Evolutionary conservation across 35 echinoderm and acorn worm species (phyloP).

Genomic region (Nesometra sesokonis): DNA sequence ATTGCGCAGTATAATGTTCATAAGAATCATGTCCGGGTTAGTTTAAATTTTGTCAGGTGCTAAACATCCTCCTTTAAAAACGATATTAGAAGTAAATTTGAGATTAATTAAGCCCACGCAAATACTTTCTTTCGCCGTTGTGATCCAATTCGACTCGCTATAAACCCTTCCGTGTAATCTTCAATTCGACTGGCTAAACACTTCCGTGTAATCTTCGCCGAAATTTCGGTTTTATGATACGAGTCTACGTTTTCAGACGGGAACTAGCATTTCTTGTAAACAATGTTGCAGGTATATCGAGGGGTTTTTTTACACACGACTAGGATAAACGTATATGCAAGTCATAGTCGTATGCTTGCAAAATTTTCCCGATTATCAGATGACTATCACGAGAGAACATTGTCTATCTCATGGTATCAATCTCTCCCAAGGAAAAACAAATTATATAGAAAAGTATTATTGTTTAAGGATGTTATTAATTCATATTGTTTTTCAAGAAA

Average conservation of each 20-base stretch:
- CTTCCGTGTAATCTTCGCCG: not conserved
- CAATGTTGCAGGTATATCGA: not conserved
- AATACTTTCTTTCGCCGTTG: not conserved
- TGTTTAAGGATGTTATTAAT: no score
- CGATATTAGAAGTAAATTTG: no score
- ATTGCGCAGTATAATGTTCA: no score
- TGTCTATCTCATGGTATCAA: no score
- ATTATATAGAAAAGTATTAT: no score
- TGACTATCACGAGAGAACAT: no score
- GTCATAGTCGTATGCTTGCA: not conserved
- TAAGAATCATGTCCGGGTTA: no score
- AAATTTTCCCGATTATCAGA: no score
- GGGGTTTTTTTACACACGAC: not conserved
- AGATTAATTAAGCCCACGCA: not conserved
- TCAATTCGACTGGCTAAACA: not conserved
- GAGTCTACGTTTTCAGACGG: not conserved
- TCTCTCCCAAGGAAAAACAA: no score
- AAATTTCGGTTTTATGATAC: not conserved
- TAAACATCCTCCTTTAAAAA: no score
- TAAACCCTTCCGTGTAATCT: not conserved
- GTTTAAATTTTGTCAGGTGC: no score
- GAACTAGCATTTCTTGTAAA: not conserved
- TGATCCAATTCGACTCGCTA: not conserved
- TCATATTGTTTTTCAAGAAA: no score
- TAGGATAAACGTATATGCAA: not conserved